Base-by-base conservation (phyloP, 2,888 invertebrate genomes). In the Ectropis crepuscularia region DNA sequence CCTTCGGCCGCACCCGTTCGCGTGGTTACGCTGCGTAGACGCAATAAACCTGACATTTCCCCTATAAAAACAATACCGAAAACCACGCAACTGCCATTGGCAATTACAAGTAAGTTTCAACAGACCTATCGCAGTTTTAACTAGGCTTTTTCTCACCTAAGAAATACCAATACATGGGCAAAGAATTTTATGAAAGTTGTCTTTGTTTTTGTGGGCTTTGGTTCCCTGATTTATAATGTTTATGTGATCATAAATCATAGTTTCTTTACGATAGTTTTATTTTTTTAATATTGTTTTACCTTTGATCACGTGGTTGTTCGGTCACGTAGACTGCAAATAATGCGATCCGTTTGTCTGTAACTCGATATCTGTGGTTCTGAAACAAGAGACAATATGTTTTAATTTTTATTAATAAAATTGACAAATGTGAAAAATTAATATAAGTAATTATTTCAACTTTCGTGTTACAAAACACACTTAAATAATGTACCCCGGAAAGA, bases 1-100 rank as follows among this genome's bases (percentile, higher is more conserved):
- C 51, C 57, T 45, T 42, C 28, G 12, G 43, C 10, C 28, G 11
- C 10, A 6, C 5, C n/a, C 37, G 42, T 28, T 47, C 10, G 38
- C 59, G 41, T 39, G n/a, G 41, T 50, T 43, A 28, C 53, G 62
- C 46, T 11, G 57, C 53, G 53, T 45, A 53, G 38, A 45, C 58
- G 51, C 49, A 49, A 39, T 12, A n/a, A 8, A 49, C 39, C 43
- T 47, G 41, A 53, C 46, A 55, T 58, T 61, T 61, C 48, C 51
- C 60, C 28, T 42, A 12, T 62, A 69, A 69, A 69, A 69, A 63
- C 65, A 67, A 65, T 69, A 57, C 49, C 53, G 51, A 62, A 62
- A 62, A 64, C 51, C 43, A 57, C 57, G 69, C 69, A 64, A 69
- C 57, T 45, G 46, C 53, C 38, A 42, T 57, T 28, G 39, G 6